Percentiles rank a stretch among this genome's conserved stretches.
Evolutionary conservation across 2,888 invertebrate species (phyloP).

Genomic region (Acronicta aceris): DNA sequence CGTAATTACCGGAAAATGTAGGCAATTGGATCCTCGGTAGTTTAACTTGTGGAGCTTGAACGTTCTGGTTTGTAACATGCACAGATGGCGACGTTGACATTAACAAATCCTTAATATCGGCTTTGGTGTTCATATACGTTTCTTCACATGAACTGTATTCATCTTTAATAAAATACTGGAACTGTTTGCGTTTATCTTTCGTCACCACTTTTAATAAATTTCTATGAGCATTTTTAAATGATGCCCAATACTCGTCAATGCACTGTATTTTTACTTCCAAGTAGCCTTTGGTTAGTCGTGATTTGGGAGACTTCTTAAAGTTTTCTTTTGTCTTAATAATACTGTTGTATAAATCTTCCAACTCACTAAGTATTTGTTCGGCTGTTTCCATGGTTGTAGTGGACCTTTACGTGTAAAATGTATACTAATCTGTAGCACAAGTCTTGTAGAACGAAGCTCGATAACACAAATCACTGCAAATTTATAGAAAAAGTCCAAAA

Average conservation of each 20-base stretch:
- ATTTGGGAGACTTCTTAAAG: conserved; percentile 1
- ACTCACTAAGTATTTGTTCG: conserved; percentile 14
- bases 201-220: neutral
- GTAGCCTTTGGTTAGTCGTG: neutral
- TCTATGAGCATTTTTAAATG: neutral
- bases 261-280: neutral
- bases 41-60: neutral
- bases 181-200: conserved; percentile 1
- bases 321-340: neutral
- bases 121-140: neutral
- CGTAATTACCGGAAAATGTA: conserved; percentile 2
- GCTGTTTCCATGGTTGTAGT: neutral
- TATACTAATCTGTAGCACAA: neutral
- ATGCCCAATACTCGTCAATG: conserved; percentile 24
- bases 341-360: neutral
- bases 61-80: neutral
- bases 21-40: neutral
- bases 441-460: neutral
- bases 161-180: neutral
- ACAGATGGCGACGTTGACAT: neutral
- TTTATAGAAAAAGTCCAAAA: neutral
- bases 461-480: neutral
- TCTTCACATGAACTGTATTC: neutral
- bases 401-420: neutral
- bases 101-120: neutral